Evolutionary conservation across 2,797 vertebrate genomes (phyloP), one percentile per base, ranked within the genome.

Genomic region (Poeciliopsis turneri): DNA sequence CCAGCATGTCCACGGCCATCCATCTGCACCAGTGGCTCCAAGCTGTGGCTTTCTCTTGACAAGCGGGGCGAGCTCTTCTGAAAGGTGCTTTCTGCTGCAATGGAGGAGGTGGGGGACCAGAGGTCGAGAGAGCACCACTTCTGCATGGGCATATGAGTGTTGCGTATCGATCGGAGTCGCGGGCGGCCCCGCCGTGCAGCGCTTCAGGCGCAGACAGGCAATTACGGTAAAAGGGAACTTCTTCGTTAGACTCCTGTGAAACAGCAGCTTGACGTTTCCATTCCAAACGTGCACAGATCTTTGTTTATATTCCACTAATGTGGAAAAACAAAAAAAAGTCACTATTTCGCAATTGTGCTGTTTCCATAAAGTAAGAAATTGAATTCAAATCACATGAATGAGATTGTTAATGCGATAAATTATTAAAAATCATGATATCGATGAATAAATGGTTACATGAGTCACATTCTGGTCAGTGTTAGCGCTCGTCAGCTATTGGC

Each of bases 1-100:
- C 20, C 74, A 23, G 77, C 79, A 76, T 28, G 43, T 86, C 82
- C 82, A 76, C 82, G 90, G 74, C 49, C 90, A 92, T 87, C 91
- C 93, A 87, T 93, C 91, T 94, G 93, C 94, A 94, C 92, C 93
- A 88, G 74, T 83, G 83, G 83, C 86, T 90, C 86, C 83, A 81
- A 82, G 80, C 86, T 76, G 51, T 2, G 39, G 76, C 87, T 59
- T 77, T 91, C 88, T 61, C 77, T 90, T 90, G 90, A 93, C 92
- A 92, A 85, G 88, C 88, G 88, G 88, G 86, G 86, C 83, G 76
- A 86, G 69, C 66, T 84, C 78, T 51, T 86, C 69, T 89, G 77
- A 90, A 89, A 92, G 85, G 83, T 81, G 83, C 84, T 84, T 81
- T 90, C 87, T 73, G 78, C 72, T 91, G 87, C 88, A 80, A 80